These are phyloP conservation scores for Mastigias papua DNA, from an alignment of 30 jellyfish, hydroid and myxozoan genomes.

Conservation along the genomic window DNA sequence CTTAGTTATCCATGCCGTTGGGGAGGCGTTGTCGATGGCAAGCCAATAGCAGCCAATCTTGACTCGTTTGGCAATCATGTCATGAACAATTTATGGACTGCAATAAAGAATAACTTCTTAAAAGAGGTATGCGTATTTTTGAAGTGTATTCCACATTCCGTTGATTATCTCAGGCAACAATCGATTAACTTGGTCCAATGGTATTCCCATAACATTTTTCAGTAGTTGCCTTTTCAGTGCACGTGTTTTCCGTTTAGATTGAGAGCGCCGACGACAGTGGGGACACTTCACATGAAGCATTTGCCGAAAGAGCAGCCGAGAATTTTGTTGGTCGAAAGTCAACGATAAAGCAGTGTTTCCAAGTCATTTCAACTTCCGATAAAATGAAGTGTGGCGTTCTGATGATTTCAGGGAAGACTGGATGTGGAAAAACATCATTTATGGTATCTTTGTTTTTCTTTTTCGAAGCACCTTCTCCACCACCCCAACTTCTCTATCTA, in stretches of 20 bases:
- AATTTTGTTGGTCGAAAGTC: slow-evolving; percentile 82
- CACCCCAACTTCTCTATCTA: no score
- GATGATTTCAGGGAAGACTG: slow-evolving; percentile 82
- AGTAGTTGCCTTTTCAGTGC: neutral
- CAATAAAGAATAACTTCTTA: slow-evolving; percentile 65
- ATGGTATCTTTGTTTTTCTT: slow-evolving; percentile 68
- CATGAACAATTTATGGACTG: slow-evolving; percentile 83
- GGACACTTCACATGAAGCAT: slow-evolving; percentile 57
- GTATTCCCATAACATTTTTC: neutral
- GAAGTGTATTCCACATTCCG: neutral
- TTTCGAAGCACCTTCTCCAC: no score
- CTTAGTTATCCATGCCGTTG: slow-evolving; percentile 83
- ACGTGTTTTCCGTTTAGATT: neutral
- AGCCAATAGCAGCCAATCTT: slow-evolving; percentile 79
- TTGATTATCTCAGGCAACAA: neutral
- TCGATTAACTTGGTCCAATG: neutral
- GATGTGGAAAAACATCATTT: slow-evolving; percentile 90
- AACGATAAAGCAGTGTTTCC: slow-evolving; percentile 48
- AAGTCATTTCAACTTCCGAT: slow-evolving; percentile 22
- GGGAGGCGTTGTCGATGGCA: slow-evolving; percentile 90
- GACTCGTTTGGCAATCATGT: slow-evolving; percentile 85
- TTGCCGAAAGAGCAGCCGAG: slow-evolving; percentile 76
- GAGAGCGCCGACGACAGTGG: neutral
- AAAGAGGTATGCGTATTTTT: slow-evolving; percentile 12
- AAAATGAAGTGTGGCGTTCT: slow-evolving; percentile 63